Percentiles rank a stretch among this genome's conserved stretches.
These are phyloP conservation scores for Xenopus borealis DNA, from an alignment of 2,113 vertebrate genomes.

Conservation along the genomic window DNA sequence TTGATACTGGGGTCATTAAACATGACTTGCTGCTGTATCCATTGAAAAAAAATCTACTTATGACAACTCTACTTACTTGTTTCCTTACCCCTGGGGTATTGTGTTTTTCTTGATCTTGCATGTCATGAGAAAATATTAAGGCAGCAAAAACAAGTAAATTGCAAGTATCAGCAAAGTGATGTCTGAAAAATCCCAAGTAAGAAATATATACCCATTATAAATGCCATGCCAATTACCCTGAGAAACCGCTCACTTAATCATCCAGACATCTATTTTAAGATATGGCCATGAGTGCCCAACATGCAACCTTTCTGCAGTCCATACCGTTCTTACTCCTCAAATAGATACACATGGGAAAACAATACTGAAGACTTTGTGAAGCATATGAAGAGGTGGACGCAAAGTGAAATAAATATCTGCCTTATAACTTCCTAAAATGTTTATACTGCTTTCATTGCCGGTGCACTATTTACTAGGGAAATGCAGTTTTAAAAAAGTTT, in stretches of 20 bases:
- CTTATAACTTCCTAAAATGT: too few species aligned
- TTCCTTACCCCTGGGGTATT: too few species aligned
- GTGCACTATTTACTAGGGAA: too few species aligned
- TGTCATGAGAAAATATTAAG: neutral
- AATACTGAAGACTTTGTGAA: slow-evolving; percentile 1
- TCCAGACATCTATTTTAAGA: slow-evolving; percentile 28
- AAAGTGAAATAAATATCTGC: too few species aligned
- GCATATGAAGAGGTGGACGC: too few species aligned
- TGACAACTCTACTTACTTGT: too few species aligned
- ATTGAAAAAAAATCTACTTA: neutral
- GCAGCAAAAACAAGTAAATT: neutral
- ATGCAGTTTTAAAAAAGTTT: too few species aligned
- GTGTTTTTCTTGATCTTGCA: neutral
- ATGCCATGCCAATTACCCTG: slow-evolving; percentile 25
- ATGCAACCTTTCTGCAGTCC: slow-evolving; percentile 16
- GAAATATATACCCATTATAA: neutral
- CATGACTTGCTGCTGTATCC: neutral
- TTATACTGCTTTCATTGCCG: too few species aligned
- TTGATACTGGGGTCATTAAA: slow-evolving; percentile 14
- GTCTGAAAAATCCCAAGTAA: neutral
- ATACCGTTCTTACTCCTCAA: neutral
- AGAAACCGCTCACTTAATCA: slow-evolving; percentile 36
- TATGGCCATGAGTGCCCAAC: slow-evolving; percentile 11
- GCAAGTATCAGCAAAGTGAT: neutral
- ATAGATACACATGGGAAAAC: slow-evolving; percentile 18